phyloP scores from a whole-genome alignment of 2,888 invertebrate species.

The Cacoxenus indagator region DNA sequence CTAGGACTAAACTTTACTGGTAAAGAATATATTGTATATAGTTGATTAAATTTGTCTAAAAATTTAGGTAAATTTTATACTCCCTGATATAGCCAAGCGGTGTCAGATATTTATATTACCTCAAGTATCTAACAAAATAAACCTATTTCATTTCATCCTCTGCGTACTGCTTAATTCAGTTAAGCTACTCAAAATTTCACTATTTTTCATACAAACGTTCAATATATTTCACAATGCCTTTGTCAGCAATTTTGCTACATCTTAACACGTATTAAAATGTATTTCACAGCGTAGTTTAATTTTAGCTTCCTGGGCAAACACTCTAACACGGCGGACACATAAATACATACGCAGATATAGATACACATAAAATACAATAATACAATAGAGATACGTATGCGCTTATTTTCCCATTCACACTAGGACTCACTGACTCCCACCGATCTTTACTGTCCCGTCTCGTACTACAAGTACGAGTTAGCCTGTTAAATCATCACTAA shows the following conservation, averaged over 20 bases:
- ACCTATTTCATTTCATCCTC: too few relatives aligned
- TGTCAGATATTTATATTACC: too few relatives aligned
- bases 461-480: not conserved
- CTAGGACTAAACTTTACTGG: too few relatives aligned
- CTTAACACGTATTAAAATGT: constrained; percentile 21
- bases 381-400: not conserved
- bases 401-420: not conserved
- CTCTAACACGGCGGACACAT: not conserved
- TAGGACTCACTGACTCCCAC: not conserved
- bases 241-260: not conserved
- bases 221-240: not conserved
- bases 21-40: too few relatives aligned
- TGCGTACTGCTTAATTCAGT: too few relatives aligned
- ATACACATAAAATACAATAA: not conserved
- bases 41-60: too few relatives aligned
- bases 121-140: too few relatives aligned
- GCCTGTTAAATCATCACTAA: constrained; percentile 56
- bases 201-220: too few relatives aligned
- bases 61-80: too few relatives aligned
- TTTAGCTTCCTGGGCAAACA: constrained; percentile 56
- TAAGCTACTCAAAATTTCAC: too few relatives aligned
- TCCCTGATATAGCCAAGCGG: too few relatives aligned
- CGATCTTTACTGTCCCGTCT: not conserved
- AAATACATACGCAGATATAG: not conserved
- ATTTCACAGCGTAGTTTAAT: constrained; percentile 43